Evolutionary conservation across 2,113 vertebrate genomes (phyloP), one percentile per base, ranked within the genome.

Genomic region (Grammomys surdaster): DNA sequence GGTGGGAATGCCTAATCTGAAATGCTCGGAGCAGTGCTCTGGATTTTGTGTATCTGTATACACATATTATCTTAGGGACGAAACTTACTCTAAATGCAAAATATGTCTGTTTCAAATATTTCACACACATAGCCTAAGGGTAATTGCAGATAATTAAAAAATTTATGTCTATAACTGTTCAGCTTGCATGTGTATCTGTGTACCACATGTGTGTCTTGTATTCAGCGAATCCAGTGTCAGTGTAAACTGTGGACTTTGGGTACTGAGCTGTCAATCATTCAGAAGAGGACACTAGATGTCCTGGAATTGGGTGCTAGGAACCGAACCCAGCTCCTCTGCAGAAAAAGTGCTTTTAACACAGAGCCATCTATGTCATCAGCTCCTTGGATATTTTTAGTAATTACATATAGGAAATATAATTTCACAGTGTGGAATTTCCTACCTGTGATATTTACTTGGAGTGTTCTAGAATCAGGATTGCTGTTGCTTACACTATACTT

Each of bases 51-150:
- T 88, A 31, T 63, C 43, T 82, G 40, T 36, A 20, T 78, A 73
- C 60, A 19, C 3, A 65, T 11, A 46, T 13, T 73, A 94, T 54
- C 43, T 54, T 75, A 58, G 77, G 24, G 36, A 75, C 58, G 28
- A 16, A 89, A 14, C 24, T 46, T 75, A 94, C 26, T 75, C 67
- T 73, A 82, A 82, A 94, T 56, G 69, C 20, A 16, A 73, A 73
- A 63, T 89, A n/a, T 16, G 60, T 73, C 58, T 69, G 46, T 70
- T 72, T 88, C 54, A 88, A 63, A 93, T 80, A 88, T 67, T 70
- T 48, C n/a, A 40, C 54, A 69, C 40, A 56, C n/a, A 72, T 0
- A 89, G 67, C 6, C 65, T 58, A 54, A 89, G 31, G 13, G 48
- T 26, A 88, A 78, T 88, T 46, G 56, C 40, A 28, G 20, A 67